Evolutionary conservation across 1,140 invertebrate genomes (phyloP).

Genomic region (Sycophila sp.): DNA sequence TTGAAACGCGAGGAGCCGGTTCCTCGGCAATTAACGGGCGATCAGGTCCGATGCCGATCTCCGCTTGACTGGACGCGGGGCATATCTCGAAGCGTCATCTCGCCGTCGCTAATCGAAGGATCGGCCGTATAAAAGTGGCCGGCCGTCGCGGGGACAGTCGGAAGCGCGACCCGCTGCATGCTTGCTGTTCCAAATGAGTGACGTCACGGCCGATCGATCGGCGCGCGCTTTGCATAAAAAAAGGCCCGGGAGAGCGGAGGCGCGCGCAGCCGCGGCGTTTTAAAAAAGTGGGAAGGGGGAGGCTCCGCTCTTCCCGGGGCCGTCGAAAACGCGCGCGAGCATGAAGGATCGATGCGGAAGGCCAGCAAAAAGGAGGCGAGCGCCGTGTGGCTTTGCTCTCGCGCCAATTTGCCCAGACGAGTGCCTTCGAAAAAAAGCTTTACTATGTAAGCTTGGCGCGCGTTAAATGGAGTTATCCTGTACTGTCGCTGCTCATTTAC

Average conservation of each 20-base stretch:
- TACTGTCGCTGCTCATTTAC: neutral
- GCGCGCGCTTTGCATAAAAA: constrained; percentile 13
- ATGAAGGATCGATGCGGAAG: neutral
- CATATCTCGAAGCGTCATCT: neutral
- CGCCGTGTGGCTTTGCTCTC: neutral
- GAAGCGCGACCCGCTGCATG: constrained; percentile 20
- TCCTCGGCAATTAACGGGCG: neutral
- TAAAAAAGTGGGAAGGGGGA: neutral
- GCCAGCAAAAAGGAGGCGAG: constrained; percentile 1
- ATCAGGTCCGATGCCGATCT: neutral
- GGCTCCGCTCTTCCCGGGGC: too few relatives aligned
- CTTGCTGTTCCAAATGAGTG: neutral
- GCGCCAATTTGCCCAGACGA: neutral
- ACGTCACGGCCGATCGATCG: neutral
- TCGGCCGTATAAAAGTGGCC: neutral
- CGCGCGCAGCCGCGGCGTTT: too few relatives aligned
- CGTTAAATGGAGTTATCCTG: too few relatives aligned
- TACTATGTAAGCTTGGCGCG: too few relatives aligned
- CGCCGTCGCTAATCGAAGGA: neutral
- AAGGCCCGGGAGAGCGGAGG: too few relatives aligned
- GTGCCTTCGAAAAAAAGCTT: too few relatives aligned
- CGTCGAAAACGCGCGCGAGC: neutral
- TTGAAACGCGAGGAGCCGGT: too few relatives aligned
- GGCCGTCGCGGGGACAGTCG: constrained; percentile 17
- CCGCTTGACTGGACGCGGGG: neutral